Base-by-base conservation (phyloP, 2,113 vertebrate genomes). In the Cavia aperea region DNA sequence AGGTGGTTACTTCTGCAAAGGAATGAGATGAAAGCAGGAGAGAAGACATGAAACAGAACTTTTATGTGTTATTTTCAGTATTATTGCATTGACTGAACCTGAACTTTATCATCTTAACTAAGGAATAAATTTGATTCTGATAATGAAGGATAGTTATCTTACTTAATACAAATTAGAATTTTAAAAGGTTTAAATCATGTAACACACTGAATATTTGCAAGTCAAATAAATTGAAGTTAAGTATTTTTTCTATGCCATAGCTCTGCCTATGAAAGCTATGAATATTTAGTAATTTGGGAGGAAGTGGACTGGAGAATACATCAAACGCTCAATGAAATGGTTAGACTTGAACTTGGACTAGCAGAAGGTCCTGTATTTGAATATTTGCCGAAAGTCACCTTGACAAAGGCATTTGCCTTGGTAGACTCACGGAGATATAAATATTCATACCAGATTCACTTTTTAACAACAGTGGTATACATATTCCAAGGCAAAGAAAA, bases 1-100 rank as follows among this genome's bases (percentile, higher is more conserved):
- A 43, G 1, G 60, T 62, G 21, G 36, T 68, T 46, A 66, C 51
- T 68, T 95, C 66, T 77, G 26, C 46, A 33, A 70, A n/a, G 33
- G n/a, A 36, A 54, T 24, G 21, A 70, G 36, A 54, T 19, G 51
- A 54, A 1, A 46, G 75, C 60, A 62, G 36, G 39, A 4, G 11
- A 73, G 31, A 90, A 39, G 5, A 23, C 26, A 7, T 13, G 11
- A n/a, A 90, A 43, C 29, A 46, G 43, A 82, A 54, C 54, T 88
- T 63, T 56, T 33, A 58, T 93, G 49, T 83, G 72, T 63, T 70
- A 90, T 75, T 89, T 33, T 75, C 56, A 83, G 90, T 87, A 54
- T 26, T 51, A 29, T 60, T 51, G 21, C 54, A 62, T n/a, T 90
- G 77, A 39, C 33, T 87, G 26, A 82, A 63, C 70, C 43, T 83